Percentiles rank a stretch among this genome's conserved stretches.
Evolutionary conservation across 2,113 vertebrate species (phyloP).

Genomic region (Rhagologus leucostigma): DNA sequence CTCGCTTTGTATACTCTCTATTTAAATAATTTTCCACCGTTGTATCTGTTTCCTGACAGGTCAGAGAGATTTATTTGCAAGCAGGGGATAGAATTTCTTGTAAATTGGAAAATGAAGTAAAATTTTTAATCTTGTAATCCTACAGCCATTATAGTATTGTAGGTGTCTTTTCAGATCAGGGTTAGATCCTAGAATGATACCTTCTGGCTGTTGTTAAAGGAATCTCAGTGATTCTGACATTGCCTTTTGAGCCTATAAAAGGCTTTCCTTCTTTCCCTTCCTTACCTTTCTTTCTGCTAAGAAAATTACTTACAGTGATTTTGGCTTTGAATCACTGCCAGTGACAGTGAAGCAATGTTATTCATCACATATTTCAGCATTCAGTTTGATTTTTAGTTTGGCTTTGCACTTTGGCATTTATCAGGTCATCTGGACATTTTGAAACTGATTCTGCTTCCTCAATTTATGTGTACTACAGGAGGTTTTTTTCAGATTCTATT

Average conservation of each 20-base stretch:
- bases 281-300: not conserved
- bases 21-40: not conserved
- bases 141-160: not conserved
- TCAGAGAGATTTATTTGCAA: not conserved
- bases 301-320: not conserved
- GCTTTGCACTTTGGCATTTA: not conserved
- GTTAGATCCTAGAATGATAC: not conserved
- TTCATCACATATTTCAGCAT: not conserved
- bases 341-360: not conserved
- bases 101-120: not conserved
- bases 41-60: not conserved
- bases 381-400: not conserved
- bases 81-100: not conserved
- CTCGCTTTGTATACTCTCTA: not conserved
- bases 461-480: not conserved
- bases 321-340: not conserved
- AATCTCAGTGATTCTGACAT: not conserved
- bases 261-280: not conserved
- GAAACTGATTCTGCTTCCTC: not conserved
- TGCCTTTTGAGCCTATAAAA: not conserved
- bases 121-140: not conserved
- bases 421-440: not conserved
- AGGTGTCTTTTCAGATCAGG: not conserved
- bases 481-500: not conserved
- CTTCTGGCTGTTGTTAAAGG: not conserved